These are phyloP conservation scores for Apteryx owenii DNA, from an alignment of 2,113 vertebrate species.

Conservation along the genomic window DNA sequence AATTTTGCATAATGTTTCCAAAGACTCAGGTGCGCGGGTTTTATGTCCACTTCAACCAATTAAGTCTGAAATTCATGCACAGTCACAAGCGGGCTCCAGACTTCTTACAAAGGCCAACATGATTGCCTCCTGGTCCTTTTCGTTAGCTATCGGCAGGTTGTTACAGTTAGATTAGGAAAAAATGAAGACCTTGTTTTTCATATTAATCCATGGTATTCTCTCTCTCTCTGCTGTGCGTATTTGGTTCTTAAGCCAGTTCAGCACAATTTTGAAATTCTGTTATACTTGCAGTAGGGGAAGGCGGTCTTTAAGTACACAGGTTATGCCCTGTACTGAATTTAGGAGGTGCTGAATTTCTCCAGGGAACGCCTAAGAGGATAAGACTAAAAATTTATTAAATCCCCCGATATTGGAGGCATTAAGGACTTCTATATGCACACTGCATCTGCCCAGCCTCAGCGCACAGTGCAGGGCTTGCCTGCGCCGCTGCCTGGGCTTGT, in stretches of 20 bases:
- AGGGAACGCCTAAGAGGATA: not conserved
- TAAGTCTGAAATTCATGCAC: constrained; percentile 46
- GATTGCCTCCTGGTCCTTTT: constrained; percentile 56
- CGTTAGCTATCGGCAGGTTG: constrained; percentile 61
- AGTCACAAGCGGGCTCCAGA: constrained; percentile 31
- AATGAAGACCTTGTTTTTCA: constrained; percentile 51
- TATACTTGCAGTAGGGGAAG: constrained; percentile 44
- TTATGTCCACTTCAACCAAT: constrained; percentile 53
- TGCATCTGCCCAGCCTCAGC: not conserved
- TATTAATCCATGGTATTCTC: constrained; percentile 31
- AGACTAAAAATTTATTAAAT: not conserved
- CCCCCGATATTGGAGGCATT: not conserved
- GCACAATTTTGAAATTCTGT: constrained; percentile 53
- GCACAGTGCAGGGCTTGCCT: not conserved
- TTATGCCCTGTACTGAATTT: not conserved
- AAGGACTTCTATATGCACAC: not conserved
- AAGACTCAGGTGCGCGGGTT: constrained; percentile 9
- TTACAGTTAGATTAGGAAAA: constrained; percentile 53
- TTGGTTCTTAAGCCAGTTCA: constrained; percentile 45
- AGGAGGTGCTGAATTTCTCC: not conserved
- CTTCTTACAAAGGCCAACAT: constrained; percentile 30
- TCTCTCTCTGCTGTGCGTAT: constrained; percentile 22
- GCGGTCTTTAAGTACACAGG: not conserved
- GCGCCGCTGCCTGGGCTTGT: not conserved
- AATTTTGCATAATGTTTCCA: constrained; percentile 18